A percentile compares a stretch with the other conserved stretches of the same genome.
phyloP scores from a whole-genome alignment of 2,797 vertebrate species.

The Ctenopoma multispine region DNA sequence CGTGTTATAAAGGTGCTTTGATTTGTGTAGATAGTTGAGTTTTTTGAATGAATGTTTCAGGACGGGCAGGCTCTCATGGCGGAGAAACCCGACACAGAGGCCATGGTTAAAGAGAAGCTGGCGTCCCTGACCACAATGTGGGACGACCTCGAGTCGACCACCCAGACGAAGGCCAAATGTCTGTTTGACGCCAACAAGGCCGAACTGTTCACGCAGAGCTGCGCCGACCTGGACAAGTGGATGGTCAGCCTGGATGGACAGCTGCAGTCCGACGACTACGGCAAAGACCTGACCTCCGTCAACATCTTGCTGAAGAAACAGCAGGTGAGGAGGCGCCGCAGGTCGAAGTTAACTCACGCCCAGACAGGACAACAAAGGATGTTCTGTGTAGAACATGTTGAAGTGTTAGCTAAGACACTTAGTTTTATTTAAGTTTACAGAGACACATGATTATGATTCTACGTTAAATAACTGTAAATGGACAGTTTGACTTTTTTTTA shows the following conservation, averaged over 20 bases:
- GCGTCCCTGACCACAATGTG: slow-evolving; percentile 89
- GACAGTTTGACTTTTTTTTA: not conserved
- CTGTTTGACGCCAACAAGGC: slow-evolving; percentile 99
- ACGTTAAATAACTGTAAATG: not conserved
- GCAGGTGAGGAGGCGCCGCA: slow-evolving; percentile 87
- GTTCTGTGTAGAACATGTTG: too few species aligned
- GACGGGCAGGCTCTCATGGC: slow-evolving; percentile 92
- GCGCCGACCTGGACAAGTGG: slow-evolving; percentile 97
- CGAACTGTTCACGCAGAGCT: slow-evolving; percentile 98
- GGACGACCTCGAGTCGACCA: slow-evolving; percentile 95
- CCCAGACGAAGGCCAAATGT: slow-evolving; percentile 96
- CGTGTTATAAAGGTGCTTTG: not conserved
- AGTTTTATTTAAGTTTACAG: not conserved
- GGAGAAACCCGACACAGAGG: slow-evolving; percentile 95
- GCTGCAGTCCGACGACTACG: slow-evolving; percentile 96
- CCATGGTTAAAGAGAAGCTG: slow-evolving; percentile 93
- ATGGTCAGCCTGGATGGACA: slow-evolving; percentile 91
- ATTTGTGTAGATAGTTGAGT: not conserved
- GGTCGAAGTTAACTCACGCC: too few species aligned
- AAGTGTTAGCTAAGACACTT: not conserved
- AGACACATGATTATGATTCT: not conserved
- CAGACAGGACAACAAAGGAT: too few species aligned
- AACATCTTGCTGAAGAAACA: slow-evolving; percentile 98
- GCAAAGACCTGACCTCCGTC: slow-evolving; percentile 98
- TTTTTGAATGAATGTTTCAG: too few species aligned